Evolutionary conservation across 1,140 invertebrate species (phyloP).

Genomic region (Hirudo medicinalis): DNA sequence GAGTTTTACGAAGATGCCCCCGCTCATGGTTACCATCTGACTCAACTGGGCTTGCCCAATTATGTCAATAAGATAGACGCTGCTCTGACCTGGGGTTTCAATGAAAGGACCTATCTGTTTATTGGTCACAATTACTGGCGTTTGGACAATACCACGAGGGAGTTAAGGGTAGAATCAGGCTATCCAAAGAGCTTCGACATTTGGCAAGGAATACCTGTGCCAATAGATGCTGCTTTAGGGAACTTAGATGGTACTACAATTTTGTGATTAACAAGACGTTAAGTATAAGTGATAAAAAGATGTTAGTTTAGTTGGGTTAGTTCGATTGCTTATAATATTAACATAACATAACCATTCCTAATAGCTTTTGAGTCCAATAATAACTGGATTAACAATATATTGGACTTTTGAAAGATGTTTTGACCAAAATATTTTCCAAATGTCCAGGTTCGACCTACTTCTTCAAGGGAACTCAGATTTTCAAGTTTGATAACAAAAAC

Average conservation of each 20-base stretch:
- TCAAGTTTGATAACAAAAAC: not conserved
- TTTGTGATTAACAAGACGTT: not conserved
- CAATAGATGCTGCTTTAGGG: slow-evolving; percentile 11
- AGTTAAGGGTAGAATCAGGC: not conserved
- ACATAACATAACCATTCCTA: too few species aligned
- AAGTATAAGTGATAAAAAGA: not conserved
- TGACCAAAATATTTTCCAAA: not conserved
- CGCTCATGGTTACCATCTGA: not conserved
- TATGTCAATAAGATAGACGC: slow-evolving; percentile 1
- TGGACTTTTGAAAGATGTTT: too few species aligned
- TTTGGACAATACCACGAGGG: not conserved
- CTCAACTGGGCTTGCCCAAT: not conserved
- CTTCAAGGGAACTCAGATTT: slow-evolving; percentile 13
- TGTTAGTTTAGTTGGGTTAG: not conserved
- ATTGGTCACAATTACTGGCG: slow-evolving; percentile 5
- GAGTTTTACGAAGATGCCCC: not conserved
- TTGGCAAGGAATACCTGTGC: slow-evolving; percentile 14
- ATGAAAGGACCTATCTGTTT: slow-evolving; percentile 7
- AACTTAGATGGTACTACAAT: not conserved
- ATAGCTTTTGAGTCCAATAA: too few species aligned
- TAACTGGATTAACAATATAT: too few species aligned
- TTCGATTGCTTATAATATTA: too few species aligned
- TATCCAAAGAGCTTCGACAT: slow-evolving; percentile 9
- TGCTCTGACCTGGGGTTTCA: slow-evolving; percentile 1
- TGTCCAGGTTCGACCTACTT: slow-evolving; percentile 4